A percentile compares a stretch with the other conserved stretches of the same genome.
phyloP scores from a whole-genome alignment of 92 coral and sea anemone genomes.

The Porites cylindrica region DNA sequence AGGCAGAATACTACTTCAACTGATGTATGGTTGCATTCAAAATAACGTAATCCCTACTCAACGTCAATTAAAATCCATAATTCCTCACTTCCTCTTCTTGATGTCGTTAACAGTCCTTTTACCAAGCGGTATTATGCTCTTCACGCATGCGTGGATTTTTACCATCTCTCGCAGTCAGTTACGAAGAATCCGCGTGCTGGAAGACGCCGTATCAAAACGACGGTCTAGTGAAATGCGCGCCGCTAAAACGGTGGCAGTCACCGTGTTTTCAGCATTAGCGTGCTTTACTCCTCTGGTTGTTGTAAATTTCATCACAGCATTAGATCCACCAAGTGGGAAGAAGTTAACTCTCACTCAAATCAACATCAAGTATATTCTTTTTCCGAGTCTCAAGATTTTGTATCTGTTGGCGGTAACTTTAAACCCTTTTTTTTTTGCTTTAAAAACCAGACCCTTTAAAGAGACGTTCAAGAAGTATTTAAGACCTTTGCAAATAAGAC shows the following conservation, averaged over 20 bases:
- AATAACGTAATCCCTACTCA: constrained; percentile 1
- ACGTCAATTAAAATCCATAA: neutral
- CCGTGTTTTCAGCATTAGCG: constrained; percentile 37
- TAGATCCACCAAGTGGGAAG: constrained; percentile 16
- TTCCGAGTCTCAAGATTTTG: constrained; percentile 39
- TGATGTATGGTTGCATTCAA: constrained; percentile 32
- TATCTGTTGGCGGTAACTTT: constrained; percentile 23
- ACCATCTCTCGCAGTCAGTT: constrained; percentile 13
- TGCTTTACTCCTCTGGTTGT: constrained; percentile 34
- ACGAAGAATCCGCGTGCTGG: constrained; percentile 21
- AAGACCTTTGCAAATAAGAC: neutral
- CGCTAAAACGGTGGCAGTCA: constrained; percentile 35
- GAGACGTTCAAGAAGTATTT: constrained; percentile 13
- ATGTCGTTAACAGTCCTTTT: constrained; percentile 20
- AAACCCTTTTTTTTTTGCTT: constrained; percentile 34
- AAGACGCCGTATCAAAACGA: constrained; percentile 26
- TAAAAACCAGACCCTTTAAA: constrained; percentile 36
- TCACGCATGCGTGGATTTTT: constrained; percentile 46
- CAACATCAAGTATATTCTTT: constrained; percentile 20
- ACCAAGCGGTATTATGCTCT: constrained; percentile 40
- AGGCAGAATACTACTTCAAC: neutral
- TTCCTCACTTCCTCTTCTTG: constrained; percentile 24
- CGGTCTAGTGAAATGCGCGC: constrained; percentile 42
- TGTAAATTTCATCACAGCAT: constrained; percentile 14
- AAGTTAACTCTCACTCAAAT: neutral